Evolutionary conservation across 2,888 invertebrate genomes (phyloP), one percentile per base, ranked within the genome.

Genomic region (Corythucha ciliata): DNA sequence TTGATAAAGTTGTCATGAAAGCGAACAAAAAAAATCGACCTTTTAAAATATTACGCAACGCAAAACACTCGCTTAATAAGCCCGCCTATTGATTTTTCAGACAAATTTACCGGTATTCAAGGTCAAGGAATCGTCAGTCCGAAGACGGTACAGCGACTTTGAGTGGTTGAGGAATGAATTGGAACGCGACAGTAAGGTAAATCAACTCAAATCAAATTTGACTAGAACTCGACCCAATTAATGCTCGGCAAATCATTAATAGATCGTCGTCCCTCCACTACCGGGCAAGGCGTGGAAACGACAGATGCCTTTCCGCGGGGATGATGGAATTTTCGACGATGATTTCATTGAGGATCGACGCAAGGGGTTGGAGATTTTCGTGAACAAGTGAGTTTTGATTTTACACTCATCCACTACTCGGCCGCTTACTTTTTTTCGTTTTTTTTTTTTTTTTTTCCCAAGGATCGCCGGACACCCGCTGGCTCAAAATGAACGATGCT

Each of bases 71-170:
- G n/a, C n/a, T n/a, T n/a, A n/a, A n/a, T n/a, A n/a, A n/a, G n/a
- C n/a, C n/a, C n/a, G n/a, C n/a, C n/a, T n/a, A n/a, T n/a, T n/a
- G n/a, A n/a, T 62, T 61, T 80, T 83, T 56, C 76, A 98, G 97
- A 98, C 97, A 63, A 98, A 98, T 74, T 77, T 98, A 67, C 98
- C 98, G 52, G 96, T 98, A 61, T 98, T 98, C 74, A 96, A 96
- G 80, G 86, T 96, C 54, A 98, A 98, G 74, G 97, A 98, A 70
- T 97, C 96, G 25, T 91, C 85, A 69, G 97, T 97, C 4, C 78
- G 98, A 64, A 78, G 94, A 66, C 80, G 98, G 68, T 98, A 98
- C 75, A 96, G 96, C 72, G 98, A 99, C 72, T 99, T 99, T 72
- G 98, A 98, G 74, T 99, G 98, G 98, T 75, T 99, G 58, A 81